Evolutionary conservation across 1,140 invertebrate genomes (phyloP).

Genomic region (Formica exsecta): DNA sequence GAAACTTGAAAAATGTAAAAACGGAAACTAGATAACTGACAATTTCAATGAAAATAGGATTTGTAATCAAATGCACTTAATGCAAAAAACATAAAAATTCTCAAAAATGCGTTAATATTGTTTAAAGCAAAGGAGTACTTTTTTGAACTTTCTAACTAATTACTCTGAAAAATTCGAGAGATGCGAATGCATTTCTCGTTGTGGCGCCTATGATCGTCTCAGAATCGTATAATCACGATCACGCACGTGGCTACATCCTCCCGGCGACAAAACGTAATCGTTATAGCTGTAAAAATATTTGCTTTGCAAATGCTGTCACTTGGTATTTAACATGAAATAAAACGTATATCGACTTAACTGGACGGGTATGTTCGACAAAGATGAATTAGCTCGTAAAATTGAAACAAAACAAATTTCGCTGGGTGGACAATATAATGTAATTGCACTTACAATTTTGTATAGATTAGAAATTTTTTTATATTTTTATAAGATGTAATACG

Average conservation of each 20-base stretch:
- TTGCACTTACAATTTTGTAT: background rate
- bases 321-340: background rate
- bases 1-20: background rate
- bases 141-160: background rate
- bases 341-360: background rate
- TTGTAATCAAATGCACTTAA: background rate
- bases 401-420: background rate
- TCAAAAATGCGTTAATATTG: background rate
- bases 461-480: background rate
- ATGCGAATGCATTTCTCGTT: background rate
- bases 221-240: constrained; percentile 12
- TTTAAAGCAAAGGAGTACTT: background rate
- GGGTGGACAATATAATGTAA: too few relatives aligned
- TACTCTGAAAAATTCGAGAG: background rate
- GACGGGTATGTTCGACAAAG: background rate
- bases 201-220: constrained; percentile 26
- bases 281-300: constrained; percentile 26
- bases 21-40: background rate
- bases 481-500: background rate
- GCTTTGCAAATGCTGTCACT: constrained; percentile 19
- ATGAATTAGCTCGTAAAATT: background rate
- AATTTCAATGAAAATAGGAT: background rate
- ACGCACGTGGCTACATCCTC: background rate
- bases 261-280: background rate
- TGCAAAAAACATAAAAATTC: background rate